Evolutionary conservation across 2,797 vertebrate species (phyloP).

Genomic region (Molossus alvarezi): DNA sequence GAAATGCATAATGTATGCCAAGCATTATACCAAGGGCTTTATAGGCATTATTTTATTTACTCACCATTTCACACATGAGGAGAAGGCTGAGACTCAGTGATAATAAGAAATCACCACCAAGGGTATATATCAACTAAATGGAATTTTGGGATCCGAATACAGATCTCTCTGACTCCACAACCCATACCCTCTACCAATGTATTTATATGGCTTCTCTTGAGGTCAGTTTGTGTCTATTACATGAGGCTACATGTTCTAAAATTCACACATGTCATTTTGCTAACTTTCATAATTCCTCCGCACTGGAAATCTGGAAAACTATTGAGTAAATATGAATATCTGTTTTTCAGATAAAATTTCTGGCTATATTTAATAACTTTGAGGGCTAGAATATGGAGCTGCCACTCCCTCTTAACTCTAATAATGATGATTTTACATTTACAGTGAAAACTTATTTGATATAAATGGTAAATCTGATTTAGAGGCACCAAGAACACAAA

Average conservation of each 20-base stretch:
- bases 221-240: slow-evolving; percentile 52
- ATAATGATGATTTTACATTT: background rate
- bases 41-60: slow-evolving; percentile 46
- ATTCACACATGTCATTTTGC: slow-evolving; percentile 47
- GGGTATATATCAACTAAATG: background rate
- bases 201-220: background rate
- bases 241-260: slow-evolving; percentile 49
- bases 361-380: slow-evolving; percentile 26
- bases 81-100: background rate
- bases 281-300: slow-evolving; percentile 50
- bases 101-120: slow-evolving; percentile 40
- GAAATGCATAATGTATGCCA: slow-evolving; percentile 10
- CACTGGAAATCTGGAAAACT: slow-evolving; percentile 56
- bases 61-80: background rate
- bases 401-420: background rate
- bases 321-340: slow-evolving; percentile 20
- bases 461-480: background rate
- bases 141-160: slow-evolving; percentile 18
- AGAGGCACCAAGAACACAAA: background rate
- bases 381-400: background rate
- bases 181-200: background rate
- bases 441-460: background rate
- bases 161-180: slow-evolving; percentile 9
- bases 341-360: slow-evolving; percentile 57
- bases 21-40: slow-evolving; percentile 13